These are phyloP conservation scores for Heterodera schachtii DNA, from an alignment of 1,140 invertebrate genomes.

Conservation along the genomic window DNA sequence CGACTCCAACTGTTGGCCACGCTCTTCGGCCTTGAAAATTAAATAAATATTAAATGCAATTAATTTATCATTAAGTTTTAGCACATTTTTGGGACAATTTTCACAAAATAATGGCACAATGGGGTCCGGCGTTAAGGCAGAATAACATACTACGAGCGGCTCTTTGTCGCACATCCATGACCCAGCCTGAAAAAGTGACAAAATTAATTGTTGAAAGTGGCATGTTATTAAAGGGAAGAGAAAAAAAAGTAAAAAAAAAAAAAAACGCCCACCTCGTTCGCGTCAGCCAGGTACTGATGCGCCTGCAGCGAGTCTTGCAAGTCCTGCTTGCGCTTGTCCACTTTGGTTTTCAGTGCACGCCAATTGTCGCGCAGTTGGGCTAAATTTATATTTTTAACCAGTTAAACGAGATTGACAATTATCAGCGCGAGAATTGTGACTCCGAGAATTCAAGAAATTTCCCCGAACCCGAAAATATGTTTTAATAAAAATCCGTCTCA, in stretches of 20 bases:
- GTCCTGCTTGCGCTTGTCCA: conserved; percentile 84
- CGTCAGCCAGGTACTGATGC: conserved; percentile 98
- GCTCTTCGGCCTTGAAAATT: too few relatives aligned
- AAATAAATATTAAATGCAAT: conserved; percentile 66
- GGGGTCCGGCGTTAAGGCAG: too few relatives aligned
- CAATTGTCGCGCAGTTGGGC: conserved; percentile 65
- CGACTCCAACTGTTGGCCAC: conserved; percentile 89
- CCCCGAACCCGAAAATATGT: too few relatives aligned
- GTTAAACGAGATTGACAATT: too few relatives aligned
- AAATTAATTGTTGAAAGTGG: background rate
- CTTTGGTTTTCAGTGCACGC: conserved; percentile 73
- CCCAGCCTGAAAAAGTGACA: conserved; percentile 75
- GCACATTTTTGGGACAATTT: too few relatives aligned
- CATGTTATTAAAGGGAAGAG: too few relatives aligned
- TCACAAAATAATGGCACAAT: too few relatives aligned
- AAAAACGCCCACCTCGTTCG: conserved; percentile 79
- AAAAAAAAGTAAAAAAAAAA: too few relatives aligned
- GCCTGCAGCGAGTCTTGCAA: conserved; percentile 95
- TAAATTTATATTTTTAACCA: conserved; percentile 29
- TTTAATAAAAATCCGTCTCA: background rate
- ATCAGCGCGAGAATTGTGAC: too few relatives aligned
- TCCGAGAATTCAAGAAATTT: too few relatives aligned
- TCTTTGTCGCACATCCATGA: conserved; percentile 93
- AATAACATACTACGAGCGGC: conserved; percentile 79
- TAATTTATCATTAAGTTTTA: conserved; percentile 3